Conservation (phyloP, 2,888 invertebrate species). For the Adelognathus sp. region DNA sequence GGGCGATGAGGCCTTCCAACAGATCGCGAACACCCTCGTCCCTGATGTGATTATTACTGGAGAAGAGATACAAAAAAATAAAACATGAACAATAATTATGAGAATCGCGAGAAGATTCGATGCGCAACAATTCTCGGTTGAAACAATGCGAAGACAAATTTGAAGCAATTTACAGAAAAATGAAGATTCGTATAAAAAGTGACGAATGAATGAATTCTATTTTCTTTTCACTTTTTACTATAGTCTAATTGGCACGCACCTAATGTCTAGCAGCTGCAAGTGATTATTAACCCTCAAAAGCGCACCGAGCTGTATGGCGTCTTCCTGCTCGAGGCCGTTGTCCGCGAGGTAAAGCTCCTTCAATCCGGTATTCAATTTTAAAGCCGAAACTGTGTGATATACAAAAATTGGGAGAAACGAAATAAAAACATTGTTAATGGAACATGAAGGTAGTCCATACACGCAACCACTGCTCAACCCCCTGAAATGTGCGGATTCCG, state of each 20-base stretch:
- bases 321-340: conserved; percentile 88
- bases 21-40: conserved; percentile 89
- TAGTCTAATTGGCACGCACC: conserved; percentile 81
- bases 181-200: conserved; percentile 10
- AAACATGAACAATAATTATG: conserved; percentile 4
- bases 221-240: conserved; percentile 81
- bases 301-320: conserved; percentile 90
- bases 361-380: conserved; percentile 89
- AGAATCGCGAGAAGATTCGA: neutral
- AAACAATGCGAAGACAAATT: neutral
- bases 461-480: no score
- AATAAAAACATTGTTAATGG: conserved; percentile 45
- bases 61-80: conserved; percentile 63
- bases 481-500: no score
- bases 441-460: no score
- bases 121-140: conserved; percentile 7
- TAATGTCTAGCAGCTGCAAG: conserved; percentile 91
- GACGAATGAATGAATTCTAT: conserved; percentile 69
- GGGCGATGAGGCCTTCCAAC: conserved; percentile 88
- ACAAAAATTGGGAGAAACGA: conserved; percentile 24
- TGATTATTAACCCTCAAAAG: conserved; percentile 89
- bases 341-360: conserved; percentile 92
- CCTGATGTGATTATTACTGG: conserved; percentile 83
- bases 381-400: conserved; percentile 85
- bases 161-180: conserved; percentile 17